Base-by-base conservation (phyloP, 2,888 invertebrate genomes). In the Trilocha varians region DNA sequence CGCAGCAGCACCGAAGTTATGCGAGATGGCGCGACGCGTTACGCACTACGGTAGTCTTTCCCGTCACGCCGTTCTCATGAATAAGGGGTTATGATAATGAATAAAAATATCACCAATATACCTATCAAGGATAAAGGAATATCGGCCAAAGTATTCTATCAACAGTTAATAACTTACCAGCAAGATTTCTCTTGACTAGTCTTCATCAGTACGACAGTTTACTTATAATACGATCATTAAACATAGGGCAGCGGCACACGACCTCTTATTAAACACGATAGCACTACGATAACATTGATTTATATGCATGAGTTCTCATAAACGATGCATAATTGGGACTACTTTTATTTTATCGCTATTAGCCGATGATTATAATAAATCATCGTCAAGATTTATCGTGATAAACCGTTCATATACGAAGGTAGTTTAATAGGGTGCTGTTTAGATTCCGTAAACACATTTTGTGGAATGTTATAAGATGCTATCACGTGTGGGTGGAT, bases 271-370 rank as follows among this genome's bases (percentile, higher is more conserved):
- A 79, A 53, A 57, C 49, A 52, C 56, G 54, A 52, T 53, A 57
- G 52, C 57, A 56, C 62, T 49, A 52, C 66, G 63, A 75, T 75
- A 72, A 70, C 64, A 61, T 67, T 77, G 77, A 79, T 78, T 82
- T 76, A 77, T 79, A 78, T 77, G 76, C 77, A 80, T 73, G 74
- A 70, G 73, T 60, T 69, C 64, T 56, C 67, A 70, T 70, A 76
- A 80, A 79, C 71, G 71, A 68, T 58, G 62, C 67, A 65, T 79
- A 79, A 80, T 82, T 78, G 77, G 65, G 47, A 46, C 59, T 57
- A 49, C 53, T 62, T 69, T 77, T 71, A 64, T 67, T 69, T 68
- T 63, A 68, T 65, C 59, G 69, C 63, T 65, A 67, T 70, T 61
- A 63, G 55, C 50, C 56, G 57, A 52, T 51, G 46, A 45, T 45